Evolutionary conservation across 1,140 invertebrate genomes (phyloP).

Genomic region (Sitobion miscanthi): DNA sequence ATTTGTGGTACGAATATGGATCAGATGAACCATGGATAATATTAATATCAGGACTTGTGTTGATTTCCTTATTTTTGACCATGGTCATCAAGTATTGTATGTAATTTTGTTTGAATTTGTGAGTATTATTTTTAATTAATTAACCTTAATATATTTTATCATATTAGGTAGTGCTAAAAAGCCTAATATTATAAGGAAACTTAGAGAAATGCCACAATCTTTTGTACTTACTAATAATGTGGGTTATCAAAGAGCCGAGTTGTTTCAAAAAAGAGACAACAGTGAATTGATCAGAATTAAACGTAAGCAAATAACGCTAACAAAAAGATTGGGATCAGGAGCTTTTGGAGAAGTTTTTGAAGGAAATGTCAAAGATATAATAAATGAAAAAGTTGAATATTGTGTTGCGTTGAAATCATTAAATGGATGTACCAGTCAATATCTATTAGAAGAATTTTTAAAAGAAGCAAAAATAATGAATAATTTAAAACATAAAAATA

Average conservation of each 20-base stretch:
- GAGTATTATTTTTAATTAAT: not conserved
- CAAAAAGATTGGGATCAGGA: too few species aligned
- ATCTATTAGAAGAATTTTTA: too few species aligned
- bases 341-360: too few species aligned
- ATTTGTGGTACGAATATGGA: conserved; percentile 74
- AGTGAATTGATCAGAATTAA: conserved; percentile 66
- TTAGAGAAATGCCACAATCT: conserved; percentile 80
- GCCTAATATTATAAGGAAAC: conserved; percentile 82
- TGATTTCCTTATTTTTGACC: not conserved
- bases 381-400: too few species aligned
- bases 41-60: not conserved
- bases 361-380: too few species aligned
- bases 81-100: conserved; percentile 16
- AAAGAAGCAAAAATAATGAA: too few species aligned
- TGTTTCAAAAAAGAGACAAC: not conserved
- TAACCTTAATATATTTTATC: not conserved
- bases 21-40: conserved; percentile 64
- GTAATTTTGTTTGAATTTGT: not conserved
- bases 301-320: too few species aligned
- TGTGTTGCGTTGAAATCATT: too few species aligned
- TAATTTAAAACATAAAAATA: conserved; percentile 62
- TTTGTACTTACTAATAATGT: conserved; percentile 82
- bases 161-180: conserved; percentile 58
- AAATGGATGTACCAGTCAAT: too few species aligned
- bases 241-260: conserved; percentile 70